Evolutionary conservation across 2,113 vertebrate species (phyloP), one percentile per base, ranked within the genome.

Genomic region (Phaethon lepturus): DNA sequence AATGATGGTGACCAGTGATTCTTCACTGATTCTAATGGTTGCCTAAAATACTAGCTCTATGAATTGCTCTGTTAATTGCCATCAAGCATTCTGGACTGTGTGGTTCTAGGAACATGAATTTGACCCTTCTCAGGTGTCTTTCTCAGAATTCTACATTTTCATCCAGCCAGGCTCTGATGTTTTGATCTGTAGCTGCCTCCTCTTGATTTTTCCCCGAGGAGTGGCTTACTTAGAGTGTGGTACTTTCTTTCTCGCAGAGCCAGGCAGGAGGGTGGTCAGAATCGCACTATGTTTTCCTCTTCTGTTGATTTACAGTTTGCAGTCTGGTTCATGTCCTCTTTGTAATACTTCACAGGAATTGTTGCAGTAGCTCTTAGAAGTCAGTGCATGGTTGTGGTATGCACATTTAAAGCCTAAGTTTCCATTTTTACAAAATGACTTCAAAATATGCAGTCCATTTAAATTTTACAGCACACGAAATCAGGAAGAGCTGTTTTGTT

Each of bases 281-380:
- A 35, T 40, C 12, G 3, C 10, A 2, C 33, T 25, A 2, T 35
- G 10, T 85, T 38, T 94, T 86, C 17, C 13, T 82, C 29, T 79
- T 78, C 29, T 67, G 9, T 83, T 90, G 56, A 67, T 72, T 87
- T 24, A 55, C 33, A 50, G 24, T 16, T 83, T 69, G 10, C 0
- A 1, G 2, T 90, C 62, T 88, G 40, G 75, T 81, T 95, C 26
- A 7, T 45, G 29, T 94, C 20, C 14, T 68, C 8, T 92, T 56
- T 0, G 0, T 66, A 59, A 38, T 60, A 18, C 24, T 72, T 80
- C 17, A 35, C 28, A 62, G 45, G n/a, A 76, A 8, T 66, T 69
- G 13, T 77, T 90, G 55, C 47, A 63, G 18, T 55, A 63, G 47
- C 24, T 90, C 49, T 72, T 80, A 38, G 19, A 90, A 77, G 28